These are phyloP conservation scores for Mesoligia furuncula DNA, from an alignment of 2,888 invertebrate species.

Conservation along the genomic window DNA sequence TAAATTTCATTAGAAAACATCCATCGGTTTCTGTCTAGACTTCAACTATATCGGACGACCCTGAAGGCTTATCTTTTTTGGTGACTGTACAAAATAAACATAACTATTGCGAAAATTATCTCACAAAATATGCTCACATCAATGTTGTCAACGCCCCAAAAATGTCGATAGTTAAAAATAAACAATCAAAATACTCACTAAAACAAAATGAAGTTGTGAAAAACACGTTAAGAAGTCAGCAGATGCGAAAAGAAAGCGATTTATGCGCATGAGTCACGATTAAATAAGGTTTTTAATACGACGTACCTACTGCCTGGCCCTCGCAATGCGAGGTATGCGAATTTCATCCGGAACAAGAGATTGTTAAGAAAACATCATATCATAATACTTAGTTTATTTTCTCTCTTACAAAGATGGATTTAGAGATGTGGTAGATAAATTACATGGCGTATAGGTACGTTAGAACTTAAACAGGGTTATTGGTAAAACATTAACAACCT, in stretches of 20 bases:
- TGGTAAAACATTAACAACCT: too few species aligned
- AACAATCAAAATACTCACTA: conserved; percentile 3
- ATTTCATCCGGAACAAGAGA: conserved; percentile 71
- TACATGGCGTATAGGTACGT: not conserved
- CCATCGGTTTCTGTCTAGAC: too few species aligned
- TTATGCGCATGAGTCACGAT: conserved; percentile 68
- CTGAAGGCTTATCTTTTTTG: too few species aligned
- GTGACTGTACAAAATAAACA: not conserved
- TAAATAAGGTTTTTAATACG: conserved; percentile 65
- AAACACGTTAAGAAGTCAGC: conserved; percentile 51
- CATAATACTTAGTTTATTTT: conserved; percentile 10
- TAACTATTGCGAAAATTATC: too few species aligned
- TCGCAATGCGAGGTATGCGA: conserved; percentile 69
- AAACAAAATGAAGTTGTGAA: conserved; percentile 45
- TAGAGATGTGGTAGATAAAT: not conserved
- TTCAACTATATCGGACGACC: too few species aligned
- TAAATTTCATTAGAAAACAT: not conserved
- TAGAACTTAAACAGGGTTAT: too few species aligned
- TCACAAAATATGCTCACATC: not conserved
- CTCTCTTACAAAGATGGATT: not conserved
- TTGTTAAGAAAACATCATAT: conserved; percentile 35
- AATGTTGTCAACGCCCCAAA: not conserved
- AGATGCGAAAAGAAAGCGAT: conserved; percentile 73
- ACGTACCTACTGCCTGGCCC: conserved; percentile 47
- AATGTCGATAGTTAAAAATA: not conserved